Base-by-base conservation (phyloP, 2,888 invertebrate species). In the Latrodectus hesperus region DNA sequence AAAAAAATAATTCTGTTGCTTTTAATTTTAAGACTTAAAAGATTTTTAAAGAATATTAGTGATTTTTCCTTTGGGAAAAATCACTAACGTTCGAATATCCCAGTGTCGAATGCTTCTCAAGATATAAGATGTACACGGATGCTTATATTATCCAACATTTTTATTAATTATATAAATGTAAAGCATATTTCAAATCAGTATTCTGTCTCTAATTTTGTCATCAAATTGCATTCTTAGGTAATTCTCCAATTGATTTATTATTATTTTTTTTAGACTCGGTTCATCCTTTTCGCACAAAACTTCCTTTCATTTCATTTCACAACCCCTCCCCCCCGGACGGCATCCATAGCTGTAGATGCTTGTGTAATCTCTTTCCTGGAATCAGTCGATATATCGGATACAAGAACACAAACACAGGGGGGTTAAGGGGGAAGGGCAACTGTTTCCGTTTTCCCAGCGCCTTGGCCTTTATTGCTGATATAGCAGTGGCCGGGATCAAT, bases 301-400 rank as follows among this genome's bases (percentile, higher is more conserved):
- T 77, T 78, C 77, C 76, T 77, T 86, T 76, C 86, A 81, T 86
- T 86, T 81, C 79, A 76, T 86, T 64, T 81, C 74, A 22, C 71
- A 51, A 16, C 55, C 22, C 52, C n/a, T n/a, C 71, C 52, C 26
- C 52, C 67, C 75, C 64, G 51, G 16, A 55, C 26, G 64, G 60
- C 68, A 38, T 78, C 49, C 73, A 55, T 49, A 74, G 53, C 11
- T 52, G 53, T 70, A 75, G 64, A 65, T 60, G 71, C 76, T 38
- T 75, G 55, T 26, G 55, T 72, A 68, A 76, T 83, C 76, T 71
- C 76, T 22, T 74, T 67, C 38, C 22, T 60, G 71, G 75, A 26
- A 12, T 52, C 72, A 81, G 81, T 82, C 86, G 86, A 87, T 81
- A 87, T 87, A 87, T 87, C 67, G 81, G 84, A 53, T n/a, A 49